Evolutionary conservation across 1,140 invertebrate genomes (phyloP).

Genomic region (Eurosta solidaginis): DNA sequence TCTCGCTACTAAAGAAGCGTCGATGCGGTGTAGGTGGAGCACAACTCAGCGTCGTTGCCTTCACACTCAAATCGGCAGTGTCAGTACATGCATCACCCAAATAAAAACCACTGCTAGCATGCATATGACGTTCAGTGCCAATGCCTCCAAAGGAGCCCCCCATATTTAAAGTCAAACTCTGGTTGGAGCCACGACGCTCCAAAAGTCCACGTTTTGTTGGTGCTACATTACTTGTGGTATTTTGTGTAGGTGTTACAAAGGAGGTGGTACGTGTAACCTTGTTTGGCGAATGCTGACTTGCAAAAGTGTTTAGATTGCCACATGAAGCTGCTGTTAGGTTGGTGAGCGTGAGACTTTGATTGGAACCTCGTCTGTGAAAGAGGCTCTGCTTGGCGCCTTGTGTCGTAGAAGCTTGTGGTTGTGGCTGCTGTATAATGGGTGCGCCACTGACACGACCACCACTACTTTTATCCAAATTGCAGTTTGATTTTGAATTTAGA

Average conservation of each 20-base stretch:
- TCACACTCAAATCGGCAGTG: neutral
- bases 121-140: constrained; percentile 26
- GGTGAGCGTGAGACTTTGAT: constrained; percentile 79
- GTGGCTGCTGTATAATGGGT: neutral
- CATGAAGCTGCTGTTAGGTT: constrained; percentile 51
- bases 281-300: constrained; percentile 63
- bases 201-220: constrained; percentile 73
- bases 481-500: constrained; percentile 53
- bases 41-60: constrained; percentile 45
- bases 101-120: constrained; percentile 30
- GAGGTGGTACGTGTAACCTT: constrained; percentile 40
- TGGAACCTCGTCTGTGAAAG: constrained; percentile 80
- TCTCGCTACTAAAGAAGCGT: constrained; percentile 58
- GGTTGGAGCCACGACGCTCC: constrained; percentile 82
- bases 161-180: constrained; percentile 77
- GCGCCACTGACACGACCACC: constrained; percentile 32
- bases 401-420: constrained; percentile 33
- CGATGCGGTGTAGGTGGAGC: constrained; percentile 61
- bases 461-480: constrained; percentile 44
- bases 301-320: constrained; percentile 63
- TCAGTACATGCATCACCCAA: constrained; percentile 28
- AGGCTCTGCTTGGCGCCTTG: constrained; percentile 68
- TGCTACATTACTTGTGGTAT: constrained; percentile 38
- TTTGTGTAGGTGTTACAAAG: constrained; percentile 35
- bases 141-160: constrained; percentile 40